Evolutionary conservation across 2,888 invertebrate genomes (phyloP).

Genomic region (Pardosa pseudoannulata): DNA sequence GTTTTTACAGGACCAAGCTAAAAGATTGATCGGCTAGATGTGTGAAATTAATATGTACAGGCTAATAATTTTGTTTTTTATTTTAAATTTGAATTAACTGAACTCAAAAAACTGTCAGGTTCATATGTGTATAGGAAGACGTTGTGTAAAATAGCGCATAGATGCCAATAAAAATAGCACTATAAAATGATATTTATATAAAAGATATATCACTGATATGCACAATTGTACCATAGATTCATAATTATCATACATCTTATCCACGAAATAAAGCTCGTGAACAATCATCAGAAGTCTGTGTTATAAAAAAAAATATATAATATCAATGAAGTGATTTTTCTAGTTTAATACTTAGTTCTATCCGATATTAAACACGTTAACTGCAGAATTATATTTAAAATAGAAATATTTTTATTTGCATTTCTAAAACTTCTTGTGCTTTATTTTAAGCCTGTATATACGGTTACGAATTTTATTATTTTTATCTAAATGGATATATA

Average conservation of each 20-base stretch:
- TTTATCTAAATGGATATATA: too few species aligned
- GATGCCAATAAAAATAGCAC: constrained; percentile 24
- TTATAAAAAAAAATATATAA: neutral
- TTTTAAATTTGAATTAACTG: neutral
- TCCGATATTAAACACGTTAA: neutral
- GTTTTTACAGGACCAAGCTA: constrained; percentile 10
- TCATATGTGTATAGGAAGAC: constrained; percentile 5
- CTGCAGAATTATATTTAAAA: too few species aligned
- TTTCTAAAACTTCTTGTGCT: too few species aligned
- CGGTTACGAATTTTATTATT: too few species aligned
- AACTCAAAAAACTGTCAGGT: neutral
- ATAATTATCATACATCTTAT: neutral
- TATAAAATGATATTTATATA: constrained; percentile 20
- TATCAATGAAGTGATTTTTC: neutral
- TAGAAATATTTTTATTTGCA: too few species aligned
- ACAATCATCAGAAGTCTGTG: constrained; percentile 6
- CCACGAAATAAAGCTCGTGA: neutral
- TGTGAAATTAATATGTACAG: constrained; percentile 12
- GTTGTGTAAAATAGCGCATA: constrained; percentile 15
- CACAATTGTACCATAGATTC: constrained; percentile 21
- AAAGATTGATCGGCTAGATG: neutral
- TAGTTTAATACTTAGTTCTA: neutral
- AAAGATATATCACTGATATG: constrained; percentile 19
- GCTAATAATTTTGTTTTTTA: neutral
- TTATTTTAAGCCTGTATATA: too few species aligned